A percentile compares a stretch with the other conserved stretches of the same genome.
Evolutionary conservation across 2,113 vertebrate species (phyloP).

Genomic region (Silurus meridionalis): DNA sequence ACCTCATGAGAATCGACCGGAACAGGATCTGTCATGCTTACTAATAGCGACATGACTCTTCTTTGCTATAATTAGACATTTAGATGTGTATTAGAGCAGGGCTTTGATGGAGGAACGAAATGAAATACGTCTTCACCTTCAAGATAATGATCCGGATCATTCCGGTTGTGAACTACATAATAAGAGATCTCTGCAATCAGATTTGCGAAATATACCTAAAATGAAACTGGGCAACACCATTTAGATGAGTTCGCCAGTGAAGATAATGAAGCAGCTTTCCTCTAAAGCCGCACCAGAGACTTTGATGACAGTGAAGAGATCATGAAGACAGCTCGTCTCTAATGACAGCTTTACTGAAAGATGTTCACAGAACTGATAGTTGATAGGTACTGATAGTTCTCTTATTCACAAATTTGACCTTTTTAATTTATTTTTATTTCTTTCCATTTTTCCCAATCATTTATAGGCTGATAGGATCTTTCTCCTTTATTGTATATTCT

Average conservation of each 20-base stretch:
- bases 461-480: too few species aligned
- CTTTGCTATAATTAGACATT: conserved; percentile 12
- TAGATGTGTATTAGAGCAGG: background rate
- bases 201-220: background rate
- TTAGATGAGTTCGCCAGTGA: conserved; percentile 17
- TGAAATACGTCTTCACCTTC: conserved; percentile 4
- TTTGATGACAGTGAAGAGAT: conserved; percentile 4
- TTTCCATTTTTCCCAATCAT: background rate
- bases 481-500: too few species aligned
- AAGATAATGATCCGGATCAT: background rate
- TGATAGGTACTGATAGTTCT: background rate
- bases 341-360: conserved; percentile 11
- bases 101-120: background rate
- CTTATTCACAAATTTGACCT: background rate
- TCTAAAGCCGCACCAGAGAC: conserved; percentile 31
- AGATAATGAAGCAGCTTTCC: conserved; percentile 32
- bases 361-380: conserved; percentile 1
- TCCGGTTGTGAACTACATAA: background rate
- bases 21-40: too few species aligned
- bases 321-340: background rate
- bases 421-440: background rate
- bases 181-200: conserved; percentile 4
- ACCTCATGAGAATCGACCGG: background rate
- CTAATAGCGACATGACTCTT: background rate
- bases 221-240: conserved; percentile 1